Percentiles rank a stretch among this genome's conserved stretches.
Evolutionary conservation across 2,797 vertebrate species (phyloP).

Genomic region (Varecia variegata): DNA sequence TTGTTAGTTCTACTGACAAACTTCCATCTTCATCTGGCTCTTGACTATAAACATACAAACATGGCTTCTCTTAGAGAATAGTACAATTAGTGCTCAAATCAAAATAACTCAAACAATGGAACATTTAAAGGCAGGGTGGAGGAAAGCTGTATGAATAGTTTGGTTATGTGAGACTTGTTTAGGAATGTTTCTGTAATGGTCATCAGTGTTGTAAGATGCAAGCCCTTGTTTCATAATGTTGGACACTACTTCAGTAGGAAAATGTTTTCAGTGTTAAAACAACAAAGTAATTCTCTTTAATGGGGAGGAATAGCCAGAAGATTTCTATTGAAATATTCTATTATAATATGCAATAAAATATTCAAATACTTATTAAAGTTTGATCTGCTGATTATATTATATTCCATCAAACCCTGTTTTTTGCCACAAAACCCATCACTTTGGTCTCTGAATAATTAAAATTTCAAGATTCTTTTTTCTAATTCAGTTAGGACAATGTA

Average conservation of each 20-base stretch:
- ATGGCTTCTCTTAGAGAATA: neutral
- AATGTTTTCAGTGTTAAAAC: neutral
- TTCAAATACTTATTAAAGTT: constrained; percentile 39
- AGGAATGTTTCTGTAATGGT: neutral
- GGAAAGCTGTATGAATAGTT: neutral
- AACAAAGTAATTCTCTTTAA: neutral
- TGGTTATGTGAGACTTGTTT: neutral
- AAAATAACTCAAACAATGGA: neutral
- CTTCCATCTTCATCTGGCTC: neutral
- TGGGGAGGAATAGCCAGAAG: neutral
- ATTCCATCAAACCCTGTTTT: neutral
- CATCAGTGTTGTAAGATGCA: neutral
- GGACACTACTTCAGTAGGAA: neutral
- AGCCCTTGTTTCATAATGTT: neutral
- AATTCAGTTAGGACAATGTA: neutral
- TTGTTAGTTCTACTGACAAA: neutral
- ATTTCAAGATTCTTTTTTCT: neutral
- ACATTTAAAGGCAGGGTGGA: neutral
- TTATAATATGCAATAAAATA: constrained; percentile 35
- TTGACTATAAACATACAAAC: neutral
- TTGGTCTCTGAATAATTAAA: constrained; percentile 41
- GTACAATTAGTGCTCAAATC: neutral
- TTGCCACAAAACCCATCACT: neutral
- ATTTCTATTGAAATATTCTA: neutral
- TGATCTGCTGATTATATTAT: constrained; percentile 24